Conservation (phyloP, 2,797 vertebrate genomes). For the Hapalemur alaotrensis region DNA sequence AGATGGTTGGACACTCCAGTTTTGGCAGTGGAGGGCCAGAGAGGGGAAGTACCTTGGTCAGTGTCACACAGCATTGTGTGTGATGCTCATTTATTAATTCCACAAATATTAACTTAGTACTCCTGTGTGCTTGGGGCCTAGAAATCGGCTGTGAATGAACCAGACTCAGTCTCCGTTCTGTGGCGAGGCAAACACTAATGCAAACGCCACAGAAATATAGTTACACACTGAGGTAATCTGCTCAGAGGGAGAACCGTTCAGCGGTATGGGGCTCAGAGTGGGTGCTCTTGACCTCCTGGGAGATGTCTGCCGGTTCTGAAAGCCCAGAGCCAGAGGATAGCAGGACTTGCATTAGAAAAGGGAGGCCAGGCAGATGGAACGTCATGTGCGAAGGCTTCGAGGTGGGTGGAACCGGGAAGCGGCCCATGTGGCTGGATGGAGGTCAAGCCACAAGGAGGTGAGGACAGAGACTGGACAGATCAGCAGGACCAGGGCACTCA, state of each 20-base stretch:
- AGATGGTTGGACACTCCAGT: not conserved
- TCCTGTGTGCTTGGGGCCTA: not conserved
- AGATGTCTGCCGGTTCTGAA: not conserved
- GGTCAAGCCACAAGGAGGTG: not conserved
- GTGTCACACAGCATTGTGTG: not conserved
- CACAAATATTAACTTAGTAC: not conserved
- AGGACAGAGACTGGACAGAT: not conserved
- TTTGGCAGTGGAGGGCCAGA: not conserved
- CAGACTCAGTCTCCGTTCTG: not conserved
- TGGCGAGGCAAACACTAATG: not conserved
- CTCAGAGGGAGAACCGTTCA: not conserved
- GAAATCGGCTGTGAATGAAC: not conserved
- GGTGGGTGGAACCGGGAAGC: not conserved
- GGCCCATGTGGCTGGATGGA: not conserved
- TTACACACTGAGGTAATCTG: not conserved
- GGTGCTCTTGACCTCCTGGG: not conserved
- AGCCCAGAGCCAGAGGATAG: not conserved
- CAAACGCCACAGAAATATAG: not conserved
- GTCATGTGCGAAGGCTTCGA: slow-evolving; percentile 31
- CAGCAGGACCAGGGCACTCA: not conserved
- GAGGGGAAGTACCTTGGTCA: not conserved
- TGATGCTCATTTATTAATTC: not conserved
- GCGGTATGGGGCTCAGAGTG: not conserved
- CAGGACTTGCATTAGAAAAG: not conserved
- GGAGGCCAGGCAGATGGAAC: not conserved